phyloP scores from a whole-genome alignment of 2,113 vertebrate species.

The Lepisosteus oculatus region DNA sequence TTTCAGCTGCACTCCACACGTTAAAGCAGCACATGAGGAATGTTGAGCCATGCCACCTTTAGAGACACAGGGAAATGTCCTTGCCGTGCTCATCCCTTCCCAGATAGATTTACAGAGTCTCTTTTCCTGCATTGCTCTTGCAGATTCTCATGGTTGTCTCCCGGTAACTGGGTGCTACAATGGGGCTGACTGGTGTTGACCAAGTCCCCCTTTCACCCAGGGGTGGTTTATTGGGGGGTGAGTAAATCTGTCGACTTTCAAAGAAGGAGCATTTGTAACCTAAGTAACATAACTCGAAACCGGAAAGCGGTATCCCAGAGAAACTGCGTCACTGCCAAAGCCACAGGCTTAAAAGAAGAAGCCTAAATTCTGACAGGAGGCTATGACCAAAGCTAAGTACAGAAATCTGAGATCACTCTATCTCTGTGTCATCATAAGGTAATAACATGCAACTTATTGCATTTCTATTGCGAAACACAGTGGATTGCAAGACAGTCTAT shows the following conservation, averaged over 20 bases:
- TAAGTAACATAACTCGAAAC: constrained; percentile 19
- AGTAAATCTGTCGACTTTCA: constrained; percentile 19
- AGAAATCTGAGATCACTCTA: no score
- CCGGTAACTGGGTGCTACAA: constrained; percentile 34
- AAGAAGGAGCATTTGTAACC: constrained; percentile 16
- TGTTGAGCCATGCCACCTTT: no score
- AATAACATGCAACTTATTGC: no score
- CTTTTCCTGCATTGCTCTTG: constrained; percentile 27
- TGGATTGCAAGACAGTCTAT: no score
- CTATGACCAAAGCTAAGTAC: no score
- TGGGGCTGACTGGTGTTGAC: not conserved
- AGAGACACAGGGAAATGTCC: constrained; percentile 15
- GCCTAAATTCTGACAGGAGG: no score
- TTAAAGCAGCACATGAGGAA: no score
- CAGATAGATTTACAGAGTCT: not conserved
- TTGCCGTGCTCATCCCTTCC: constrained; percentile 20
- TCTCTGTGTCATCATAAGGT: no score
- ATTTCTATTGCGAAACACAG: no score
- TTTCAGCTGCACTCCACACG: no score
- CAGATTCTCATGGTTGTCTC: constrained; percentile 41
- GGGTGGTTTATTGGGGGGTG: constrained; percentile 34
- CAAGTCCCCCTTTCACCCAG: constrained; percentile 15
- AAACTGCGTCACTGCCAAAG: not conserved
- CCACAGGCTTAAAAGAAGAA: not conserved
- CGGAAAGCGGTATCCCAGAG: constrained; percentile 6